Evolutionary conservation across 2,888 invertebrate genomes (phyloP).

Genomic region (Orgyia antiqua): DNA sequence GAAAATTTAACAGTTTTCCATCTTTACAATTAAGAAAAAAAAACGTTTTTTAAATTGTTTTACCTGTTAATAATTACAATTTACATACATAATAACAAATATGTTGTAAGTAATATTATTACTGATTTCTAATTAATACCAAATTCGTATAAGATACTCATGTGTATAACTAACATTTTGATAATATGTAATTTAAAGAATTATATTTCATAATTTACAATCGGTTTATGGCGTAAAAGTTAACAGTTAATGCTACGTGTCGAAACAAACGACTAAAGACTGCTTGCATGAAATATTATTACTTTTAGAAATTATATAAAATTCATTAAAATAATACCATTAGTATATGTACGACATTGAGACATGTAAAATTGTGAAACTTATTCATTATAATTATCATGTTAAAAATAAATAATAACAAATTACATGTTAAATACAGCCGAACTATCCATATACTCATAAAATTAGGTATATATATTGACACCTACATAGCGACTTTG

Average conservation of each 20-base stretch:
- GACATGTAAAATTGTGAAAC: no score
- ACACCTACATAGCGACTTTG: slow-evolving; percentile 29
- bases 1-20: no score
- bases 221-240: slow-evolving; percentile 12
- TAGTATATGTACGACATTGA: slow-evolving; percentile 16
- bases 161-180: no score
- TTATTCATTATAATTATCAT: slow-evolving; percentile 16
- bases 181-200: no score
- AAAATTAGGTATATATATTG: slow-evolving; percentile 20
- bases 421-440: slow-evolving; percentile 20
- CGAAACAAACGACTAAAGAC: slow-evolving; percentile 42
- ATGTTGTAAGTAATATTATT: no score
- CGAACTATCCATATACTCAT: slow-evolving; percentile 14
- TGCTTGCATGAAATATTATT: slow-evolving; percentile 49
- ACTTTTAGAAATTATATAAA: slow-evolving; percentile 31
- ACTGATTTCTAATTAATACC: no score
- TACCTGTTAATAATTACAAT: no score
- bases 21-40: no score
- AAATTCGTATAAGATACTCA: no score
- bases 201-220: slow-evolving; percentile 12
- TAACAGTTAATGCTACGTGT: slow-evolving; percentile 16
- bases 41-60: no score
- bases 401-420: neutral
- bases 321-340: slow-evolving; percentile 19
- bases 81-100: no score